Conservation (phyloP, 2,113 vertebrate species). For the Tragelaphus imberbis region DNA sequence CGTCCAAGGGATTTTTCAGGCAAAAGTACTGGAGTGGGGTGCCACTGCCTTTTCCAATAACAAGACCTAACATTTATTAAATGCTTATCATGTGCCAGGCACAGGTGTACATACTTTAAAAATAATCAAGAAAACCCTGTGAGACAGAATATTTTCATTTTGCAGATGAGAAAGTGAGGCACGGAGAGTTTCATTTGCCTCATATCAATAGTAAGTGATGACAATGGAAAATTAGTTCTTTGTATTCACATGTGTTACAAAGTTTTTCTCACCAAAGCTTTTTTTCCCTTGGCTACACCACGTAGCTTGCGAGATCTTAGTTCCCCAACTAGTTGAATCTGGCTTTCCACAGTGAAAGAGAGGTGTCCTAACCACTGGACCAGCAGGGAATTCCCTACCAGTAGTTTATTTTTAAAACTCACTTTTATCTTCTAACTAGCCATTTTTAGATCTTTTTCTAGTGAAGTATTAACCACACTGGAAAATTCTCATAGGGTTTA, state of each 20-base stretch:
- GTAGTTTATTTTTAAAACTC: not conserved
- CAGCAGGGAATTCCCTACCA: not conserved
- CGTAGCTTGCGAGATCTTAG: not conserved
- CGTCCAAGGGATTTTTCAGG: too few species aligned
- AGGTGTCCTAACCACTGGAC: not conserved
- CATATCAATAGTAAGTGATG: not conserved
- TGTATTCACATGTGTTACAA: not conserved
- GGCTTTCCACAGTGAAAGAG: not conserved
- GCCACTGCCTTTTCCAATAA: not conserved
- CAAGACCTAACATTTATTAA: not conserved
- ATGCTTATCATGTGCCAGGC: not conserved
- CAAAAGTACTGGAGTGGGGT: too few species aligned
- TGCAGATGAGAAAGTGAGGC: not conserved
- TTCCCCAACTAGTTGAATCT: not conserved
- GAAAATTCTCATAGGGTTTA: slow-evolving; percentile 19
- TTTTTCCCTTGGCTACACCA: not conserved
- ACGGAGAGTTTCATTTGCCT: not conserved
- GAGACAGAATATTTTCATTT: not conserved
- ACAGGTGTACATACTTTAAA: not conserved
- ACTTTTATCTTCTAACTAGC: not conserved
- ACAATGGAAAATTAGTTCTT: not conserved
- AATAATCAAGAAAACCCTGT: not conserved
- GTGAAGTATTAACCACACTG: not conserved
- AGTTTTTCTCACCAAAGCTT: not conserved
- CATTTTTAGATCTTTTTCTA: not conserved